A percentile compares a stretch with the other conserved stretches of the same genome.
These are phyloP conservation scores for Philaenus spumarius DNA, from an alignment of 1,140 invertebrate species.

Conservation along the genomic window DNA sequence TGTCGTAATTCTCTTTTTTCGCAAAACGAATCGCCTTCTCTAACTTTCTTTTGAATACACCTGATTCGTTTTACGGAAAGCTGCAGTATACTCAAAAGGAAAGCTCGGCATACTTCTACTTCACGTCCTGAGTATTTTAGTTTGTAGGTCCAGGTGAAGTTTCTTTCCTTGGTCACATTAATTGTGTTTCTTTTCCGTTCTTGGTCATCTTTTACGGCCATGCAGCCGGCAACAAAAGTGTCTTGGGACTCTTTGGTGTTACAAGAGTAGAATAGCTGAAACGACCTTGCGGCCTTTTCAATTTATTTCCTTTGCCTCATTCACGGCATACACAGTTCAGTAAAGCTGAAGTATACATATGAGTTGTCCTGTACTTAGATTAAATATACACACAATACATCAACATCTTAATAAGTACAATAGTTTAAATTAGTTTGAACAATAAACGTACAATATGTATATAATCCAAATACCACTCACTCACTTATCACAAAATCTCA, in stretches of 20 bases:
- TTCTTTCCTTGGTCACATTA: neutral
- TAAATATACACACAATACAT: too few relatives aligned
- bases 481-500: too few relatives aligned
- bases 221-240: neutral
- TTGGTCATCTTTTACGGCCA: neutral
- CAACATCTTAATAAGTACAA: too few relatives aligned
- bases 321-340: too few relatives aligned
- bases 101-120: neutral
- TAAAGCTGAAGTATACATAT: too few relatives aligned
- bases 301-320: too few relatives aligned
- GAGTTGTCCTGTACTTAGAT: too few relatives aligned
- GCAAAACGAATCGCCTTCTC: neutral
- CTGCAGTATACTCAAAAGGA: neutral
- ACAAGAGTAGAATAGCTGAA: neutral
- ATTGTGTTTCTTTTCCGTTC: neutral
- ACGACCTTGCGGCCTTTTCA: too few relatives aligned
- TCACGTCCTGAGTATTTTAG: neutral
- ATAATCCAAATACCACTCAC: too few relatives aligned
- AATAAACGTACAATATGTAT: too few relatives aligned
- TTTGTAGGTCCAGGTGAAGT: neutral
- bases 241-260: neutral
- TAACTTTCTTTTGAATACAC: neutral
- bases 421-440: too few relatives aligned
- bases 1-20: slow-evolving; percentile 6
- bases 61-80: neutral